Percentiles rank a stretch among this genome's conserved stretches.
phyloP scores from a whole-genome alignment of 35 echinoderm and acorn worm species.

The Lytechinus pictus region DNA sequence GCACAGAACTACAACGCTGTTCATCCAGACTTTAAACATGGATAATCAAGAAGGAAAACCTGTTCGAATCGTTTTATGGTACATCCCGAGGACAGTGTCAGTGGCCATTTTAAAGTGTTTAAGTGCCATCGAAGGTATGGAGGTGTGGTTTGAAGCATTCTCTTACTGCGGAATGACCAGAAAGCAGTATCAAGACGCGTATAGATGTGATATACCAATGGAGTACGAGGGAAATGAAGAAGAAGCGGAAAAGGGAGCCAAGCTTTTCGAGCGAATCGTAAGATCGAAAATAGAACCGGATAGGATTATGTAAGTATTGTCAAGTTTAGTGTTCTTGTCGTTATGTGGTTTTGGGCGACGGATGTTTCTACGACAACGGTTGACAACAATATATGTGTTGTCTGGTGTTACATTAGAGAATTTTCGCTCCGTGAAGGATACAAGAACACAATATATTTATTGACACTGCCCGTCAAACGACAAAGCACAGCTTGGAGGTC shows the following conservation, averaged over 20 bases:
- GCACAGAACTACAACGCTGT: too few species aligned
- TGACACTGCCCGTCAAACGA: too few species aligned
- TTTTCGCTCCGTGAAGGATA: too few species aligned
- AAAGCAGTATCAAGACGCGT: not conserved
- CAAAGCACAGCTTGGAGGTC: too few species aligned
- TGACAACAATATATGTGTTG: too few species aligned
- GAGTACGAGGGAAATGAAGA: not conserved
- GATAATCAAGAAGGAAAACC: not conserved
- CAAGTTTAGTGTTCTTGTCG: not conserved
- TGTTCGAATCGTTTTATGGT: not conserved
- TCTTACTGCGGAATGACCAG: not conserved
- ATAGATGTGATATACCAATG: not conserved
- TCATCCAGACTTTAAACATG: not conserved
- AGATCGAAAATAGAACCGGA: not conserved
- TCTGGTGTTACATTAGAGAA: too few species aligned
- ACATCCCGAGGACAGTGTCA: not conserved
- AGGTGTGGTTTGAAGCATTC: not conserved
- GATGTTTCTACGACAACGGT: too few species aligned
- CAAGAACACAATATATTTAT: too few species aligned
- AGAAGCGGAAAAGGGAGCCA: not conserved
- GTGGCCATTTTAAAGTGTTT: not conserved
- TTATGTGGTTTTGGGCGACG: not conserved
- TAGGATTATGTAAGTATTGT: not conserved
- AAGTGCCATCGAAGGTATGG: not conserved
- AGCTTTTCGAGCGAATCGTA: not conserved